Conservation (phyloP, 2,797 vertebrate genomes). For the Paguma larvata region DNA sequence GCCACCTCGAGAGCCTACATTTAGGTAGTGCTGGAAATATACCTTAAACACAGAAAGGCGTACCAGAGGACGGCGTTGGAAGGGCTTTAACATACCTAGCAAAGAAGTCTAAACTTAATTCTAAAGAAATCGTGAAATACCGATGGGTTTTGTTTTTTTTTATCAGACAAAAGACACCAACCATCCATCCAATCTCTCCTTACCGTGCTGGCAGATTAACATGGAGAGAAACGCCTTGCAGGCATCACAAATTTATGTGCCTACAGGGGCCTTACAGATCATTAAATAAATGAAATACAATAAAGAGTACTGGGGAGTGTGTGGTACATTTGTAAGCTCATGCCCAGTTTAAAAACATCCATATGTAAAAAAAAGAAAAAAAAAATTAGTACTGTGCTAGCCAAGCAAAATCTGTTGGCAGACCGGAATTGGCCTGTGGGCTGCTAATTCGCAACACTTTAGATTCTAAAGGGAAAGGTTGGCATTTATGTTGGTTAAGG, state of each 20-base stretch:
- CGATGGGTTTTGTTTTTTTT: background rate
- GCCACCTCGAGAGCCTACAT: background rate
- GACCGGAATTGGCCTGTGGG: background rate
- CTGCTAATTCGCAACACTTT: background rate
- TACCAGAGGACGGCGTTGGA: background rate
- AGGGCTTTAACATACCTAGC: background rate
- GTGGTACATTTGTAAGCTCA: background rate
- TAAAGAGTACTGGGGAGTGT: background rate
- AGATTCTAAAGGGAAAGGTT: background rate
- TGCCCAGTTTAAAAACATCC: background rate
- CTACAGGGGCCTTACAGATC: background rate
- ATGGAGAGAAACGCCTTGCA: background rate
- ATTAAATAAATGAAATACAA: conserved; percentile 6
- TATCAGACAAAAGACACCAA: background rate
- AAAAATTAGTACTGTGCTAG: background rate
- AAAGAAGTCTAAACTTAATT: background rate
- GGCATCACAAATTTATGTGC: background rate
- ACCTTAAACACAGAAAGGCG: background rate
- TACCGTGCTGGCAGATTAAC: background rate
- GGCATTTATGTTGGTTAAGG: background rate
- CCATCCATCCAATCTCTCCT: background rate
- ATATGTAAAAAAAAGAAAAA: background rate
- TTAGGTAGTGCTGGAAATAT: background rate
- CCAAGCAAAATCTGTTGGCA: background rate
- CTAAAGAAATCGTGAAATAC: conserved; percentile 11